Evolutionary conservation across 1,140 invertebrate genomes (phyloP), one percentile per base, ranked within the genome.

Genomic region (Drosophila carrolli): DNA sequence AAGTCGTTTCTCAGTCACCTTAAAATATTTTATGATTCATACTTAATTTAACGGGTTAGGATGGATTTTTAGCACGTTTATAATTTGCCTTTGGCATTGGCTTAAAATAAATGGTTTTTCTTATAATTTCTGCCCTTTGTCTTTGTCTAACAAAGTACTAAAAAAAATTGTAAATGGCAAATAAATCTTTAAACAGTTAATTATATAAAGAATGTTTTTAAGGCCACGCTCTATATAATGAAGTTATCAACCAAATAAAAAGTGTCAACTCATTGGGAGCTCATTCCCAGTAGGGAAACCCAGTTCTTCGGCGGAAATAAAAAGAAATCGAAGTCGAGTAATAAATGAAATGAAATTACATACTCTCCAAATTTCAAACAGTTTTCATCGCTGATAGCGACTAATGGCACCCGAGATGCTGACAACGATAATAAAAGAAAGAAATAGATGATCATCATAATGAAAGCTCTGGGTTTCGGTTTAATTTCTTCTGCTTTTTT

Each of bases 351-450:
- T 44, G 27, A 35, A 60, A 46, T 57, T 29, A 16, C 29, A 32
- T 32, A 32, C 54, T 53, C 48, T 59, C 54, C 35, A 65, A 75
- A 56, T 74, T 74, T 55, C 71, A 43, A 59, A 66, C 41, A 40
- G 73, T 75, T 76, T 76, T 76, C 73, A 76, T 76, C 73, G 73
- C 73, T 59, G 73, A 76, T 76, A 76, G 61, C 61, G 11, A 38
- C 55, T 67, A 76, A 76, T 75, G 54, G 16, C 6, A 41, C 10
- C 32, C 41, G n/a, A 57, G 63, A 68, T 68, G 48, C n/a, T 63
- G 38, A 27, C 55, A 63, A 27, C 63, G 44, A 68, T 51, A 40
- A 55, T 29, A 50, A 43, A 19, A 46, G 50, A 43, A n/a, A 46
- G 19, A 46, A 8, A 50, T 10, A 32, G 35, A 70, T 55, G 38